These are phyloP conservation scores for Percina caprodes DNA, from an alignment of 2,113 vertebrate genomes.

Conservation along the genomic window DNA sequence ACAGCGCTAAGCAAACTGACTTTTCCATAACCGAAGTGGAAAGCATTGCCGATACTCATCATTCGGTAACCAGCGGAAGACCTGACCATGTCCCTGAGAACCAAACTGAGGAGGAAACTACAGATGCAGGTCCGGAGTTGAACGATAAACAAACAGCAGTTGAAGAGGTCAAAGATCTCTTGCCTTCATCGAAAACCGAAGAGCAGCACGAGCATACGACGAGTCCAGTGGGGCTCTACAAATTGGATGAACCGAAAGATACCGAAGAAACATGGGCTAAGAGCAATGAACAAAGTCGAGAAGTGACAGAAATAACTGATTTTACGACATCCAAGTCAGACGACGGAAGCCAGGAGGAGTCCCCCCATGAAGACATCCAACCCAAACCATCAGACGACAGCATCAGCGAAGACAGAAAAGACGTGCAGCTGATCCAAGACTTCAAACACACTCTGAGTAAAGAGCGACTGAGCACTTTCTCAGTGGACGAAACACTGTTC, in stretches of 20 bases:
- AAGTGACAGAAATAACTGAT: slow-evolving; percentile 56
- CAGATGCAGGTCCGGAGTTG: background rate
- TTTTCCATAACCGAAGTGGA: slow-evolving; percentile 54
- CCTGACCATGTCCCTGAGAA: slow-evolving; percentile 27
- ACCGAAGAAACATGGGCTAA: background rate
- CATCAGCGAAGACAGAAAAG: slow-evolving; percentile 17
- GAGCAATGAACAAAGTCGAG: slow-evolving; percentile 18
- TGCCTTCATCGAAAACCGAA: background rate
- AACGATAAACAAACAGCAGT: slow-evolving; percentile 1
- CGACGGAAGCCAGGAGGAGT: slow-evolving; percentile 50
- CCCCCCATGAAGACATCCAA: background rate
- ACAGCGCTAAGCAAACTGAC: slow-evolving; percentile 11
- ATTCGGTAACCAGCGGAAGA: slow-evolving; percentile 21
- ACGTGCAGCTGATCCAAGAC: slow-evolving; percentile 52
- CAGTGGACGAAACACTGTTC: slow-evolving; percentile 67
- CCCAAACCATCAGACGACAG: slow-evolving; percentile 24
- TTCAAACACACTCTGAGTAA: slow-evolving; percentile 64
- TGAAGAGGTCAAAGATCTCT: background rate
- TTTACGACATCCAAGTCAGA: slow-evolving; percentile 45
- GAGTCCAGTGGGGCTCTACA: background rate
- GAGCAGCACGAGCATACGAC: background rate
- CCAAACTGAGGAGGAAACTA: slow-evolving; percentile 27
- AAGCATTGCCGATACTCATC: slow-evolving; percentile 27
- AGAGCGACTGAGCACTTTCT: slow-evolving; percentile 66
- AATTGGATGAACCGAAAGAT: background rate